A percentile compares a stretch with the other conserved stretches of the same genome.
Conservation (phyloP, 35 echinoderm and acorn worm genomes). For the Eucidaris tribuloides region DNA sequence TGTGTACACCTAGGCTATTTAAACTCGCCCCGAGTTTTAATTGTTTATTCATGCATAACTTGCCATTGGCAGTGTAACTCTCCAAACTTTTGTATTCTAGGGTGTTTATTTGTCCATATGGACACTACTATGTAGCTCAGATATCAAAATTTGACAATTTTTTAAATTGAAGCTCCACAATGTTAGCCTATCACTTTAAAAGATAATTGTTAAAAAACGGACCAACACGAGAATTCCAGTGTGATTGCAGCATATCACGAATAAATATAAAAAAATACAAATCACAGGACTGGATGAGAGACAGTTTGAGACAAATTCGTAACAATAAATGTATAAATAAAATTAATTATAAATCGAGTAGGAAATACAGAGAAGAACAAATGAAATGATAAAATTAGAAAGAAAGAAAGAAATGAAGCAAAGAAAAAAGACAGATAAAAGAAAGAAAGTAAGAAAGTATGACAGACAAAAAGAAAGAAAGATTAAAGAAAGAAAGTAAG, state of each 20-base stretch:
- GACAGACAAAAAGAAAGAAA: background rate
- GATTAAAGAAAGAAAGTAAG: background rate
- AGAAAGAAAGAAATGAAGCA: too few species aligned
- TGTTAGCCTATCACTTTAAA: too few species aligned
- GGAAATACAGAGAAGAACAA: constrained; percentile 55
- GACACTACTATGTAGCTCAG: too few species aligned
- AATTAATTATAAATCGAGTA: constrained; percentile 48
- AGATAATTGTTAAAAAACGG: too few species aligned
- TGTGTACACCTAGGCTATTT: too few species aligned
- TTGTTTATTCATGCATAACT: too few species aligned
- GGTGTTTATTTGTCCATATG: too few species aligned
- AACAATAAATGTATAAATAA: constrained; percentile 45
- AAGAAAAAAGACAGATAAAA: background rate
- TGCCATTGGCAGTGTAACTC: too few species aligned
- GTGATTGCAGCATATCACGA: background rate
- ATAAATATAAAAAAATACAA: background rate
- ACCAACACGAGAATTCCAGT: background rate
- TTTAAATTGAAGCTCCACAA: too few species aligned
- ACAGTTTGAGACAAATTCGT: background rate
- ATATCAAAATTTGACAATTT: too few species aligned
- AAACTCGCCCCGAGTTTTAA: too few species aligned
- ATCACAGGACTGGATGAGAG: background rate
- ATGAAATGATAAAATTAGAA: background rate
- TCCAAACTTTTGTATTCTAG: too few species aligned
- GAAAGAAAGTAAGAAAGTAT: background rate